phyloP scores from a whole-genome alignment of 2,113 vertebrate species.

The Damaliscus lunatus region DNA sequence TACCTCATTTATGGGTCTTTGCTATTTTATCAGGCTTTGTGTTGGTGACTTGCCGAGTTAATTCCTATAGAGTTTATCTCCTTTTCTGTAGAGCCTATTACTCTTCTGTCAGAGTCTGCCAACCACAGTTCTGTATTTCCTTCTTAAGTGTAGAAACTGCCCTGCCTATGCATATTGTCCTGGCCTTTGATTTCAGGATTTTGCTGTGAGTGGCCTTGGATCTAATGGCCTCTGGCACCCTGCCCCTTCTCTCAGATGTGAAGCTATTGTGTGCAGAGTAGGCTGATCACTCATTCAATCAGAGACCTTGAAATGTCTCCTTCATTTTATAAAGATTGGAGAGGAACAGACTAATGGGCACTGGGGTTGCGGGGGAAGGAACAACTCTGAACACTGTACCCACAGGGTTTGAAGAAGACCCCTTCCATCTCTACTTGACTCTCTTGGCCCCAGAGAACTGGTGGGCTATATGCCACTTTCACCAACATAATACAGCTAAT shows the following conservation, averaged over 20 bases:
- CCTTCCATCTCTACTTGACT: background rate
- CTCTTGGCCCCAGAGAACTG: background rate
- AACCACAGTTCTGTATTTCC: background rate
- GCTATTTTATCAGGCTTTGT: background rate
- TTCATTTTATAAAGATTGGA: background rate
- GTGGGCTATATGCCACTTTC: background rate
- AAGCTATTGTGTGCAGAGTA: background rate
- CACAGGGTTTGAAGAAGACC: background rate
- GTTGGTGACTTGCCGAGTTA: constrained; percentile 5
- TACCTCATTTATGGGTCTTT: background rate
- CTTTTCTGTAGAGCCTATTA: background rate
- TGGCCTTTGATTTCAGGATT: constrained; percentile 17
- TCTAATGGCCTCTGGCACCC: background rate
- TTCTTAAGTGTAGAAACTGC: background rate
- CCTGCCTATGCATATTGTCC: background rate
- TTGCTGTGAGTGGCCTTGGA: background rate
- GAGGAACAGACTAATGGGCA: background rate
- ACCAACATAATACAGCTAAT: background rate
- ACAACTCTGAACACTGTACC: background rate
- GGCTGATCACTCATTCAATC: background rate
- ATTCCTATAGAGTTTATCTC: background rate
- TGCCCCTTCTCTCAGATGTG: background rate
- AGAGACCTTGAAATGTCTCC: constrained; percentile 30
- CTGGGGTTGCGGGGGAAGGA: background rate
- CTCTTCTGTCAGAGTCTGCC: background rate